These are phyloP conservation scores for Nebria ingens DNA, from an alignment of 1,140 invertebrate species.

Conservation along the genomic window DNA sequence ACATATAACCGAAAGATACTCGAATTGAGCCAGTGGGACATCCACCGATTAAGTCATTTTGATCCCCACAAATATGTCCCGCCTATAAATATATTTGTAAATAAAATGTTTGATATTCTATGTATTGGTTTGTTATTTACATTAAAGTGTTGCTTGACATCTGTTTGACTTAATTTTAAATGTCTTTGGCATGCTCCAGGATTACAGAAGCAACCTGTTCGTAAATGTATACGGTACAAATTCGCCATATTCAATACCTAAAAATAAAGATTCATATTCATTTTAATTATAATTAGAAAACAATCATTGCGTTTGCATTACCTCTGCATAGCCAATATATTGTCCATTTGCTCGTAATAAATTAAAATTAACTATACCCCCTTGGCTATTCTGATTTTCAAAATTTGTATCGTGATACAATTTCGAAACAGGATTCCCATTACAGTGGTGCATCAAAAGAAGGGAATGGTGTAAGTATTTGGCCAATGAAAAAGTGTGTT, in stretches of 20 bases:
- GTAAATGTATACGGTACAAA: constrained; percentile 72
- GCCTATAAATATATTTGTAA: constrained; percentile 39
- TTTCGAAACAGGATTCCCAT: constrained; percentile 55
- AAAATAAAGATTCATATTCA: constrained; percentile 24
- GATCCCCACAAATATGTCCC: constrained; percentile 89
- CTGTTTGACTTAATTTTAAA: constrained; percentile 54
- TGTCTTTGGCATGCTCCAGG: constrained; percentile 87
- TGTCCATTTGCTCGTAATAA: constrained; percentile 62
- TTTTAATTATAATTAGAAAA: not conserved
- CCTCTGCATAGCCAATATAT: constrained; percentile 82
- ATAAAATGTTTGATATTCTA: too few relatives aligned
- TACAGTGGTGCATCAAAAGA: constrained; percentile 54
- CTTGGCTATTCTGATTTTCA: constrained; percentile 54
- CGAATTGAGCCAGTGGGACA: constrained; percentile 84
- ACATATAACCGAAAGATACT: constrained; percentile 91
- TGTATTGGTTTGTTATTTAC: constrained; percentile 32
- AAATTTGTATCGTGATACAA: constrained; percentile 68
- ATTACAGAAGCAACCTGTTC: constrained; percentile 95
- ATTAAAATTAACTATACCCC: constrained; percentile 84
- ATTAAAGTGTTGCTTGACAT: constrained; percentile 68
- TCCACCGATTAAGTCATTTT: constrained; percentile 78
- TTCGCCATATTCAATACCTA: constrained; percentile 83
- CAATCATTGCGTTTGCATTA: too few relatives aligned
- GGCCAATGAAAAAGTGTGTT: constrained; percentile 68
- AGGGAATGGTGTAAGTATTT: constrained; percentile 60